Evolutionary conservation across 2,113 vertebrate genomes (phyloP), one percentile per base, ranked within the genome.

Genomic region (Petrocephalus zakoni): DNA sequence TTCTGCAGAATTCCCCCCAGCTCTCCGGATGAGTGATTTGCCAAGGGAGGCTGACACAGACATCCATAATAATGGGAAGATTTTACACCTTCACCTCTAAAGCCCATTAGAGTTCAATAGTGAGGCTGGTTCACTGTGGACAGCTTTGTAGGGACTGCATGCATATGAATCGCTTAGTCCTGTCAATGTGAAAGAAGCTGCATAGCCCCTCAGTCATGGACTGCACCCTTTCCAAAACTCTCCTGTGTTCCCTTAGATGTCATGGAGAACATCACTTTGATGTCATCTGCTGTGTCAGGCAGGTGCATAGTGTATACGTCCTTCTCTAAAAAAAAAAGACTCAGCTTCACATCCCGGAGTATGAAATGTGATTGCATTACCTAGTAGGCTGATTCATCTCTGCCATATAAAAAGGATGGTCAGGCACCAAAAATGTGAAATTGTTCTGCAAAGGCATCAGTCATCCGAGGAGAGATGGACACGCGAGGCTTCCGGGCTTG

Each of bases 31-130:
- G 13, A 53, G 68, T 21, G 25, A 52, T 49, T 86, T 19, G 0
- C 19, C 52, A 37, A 87, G 47, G 72, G 19, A 75, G 64, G 19
- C 37, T 52, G 88, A 78, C 88, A 61, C 10, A 64, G 87, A 61
- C 82, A 64, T 85, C 82, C 88, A 87, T 87, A 82, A 72, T 87
- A 91, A 91, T 87, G 61, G 78, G 0, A 37, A 58, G 85, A 88
- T 90, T 90, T 88, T 86, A 92, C 89, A 92, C 89, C 88, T 89
- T 75, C 86, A 87, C 72, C 82, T 37, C 89, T 72, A 78, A 90
- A 52, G 81, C 64, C 89, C 83, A 87, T 89, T 90, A 89, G 58
- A 75, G 78, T 86, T 78, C 56, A 87, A 89, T 56, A 53, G 46
- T 22, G 7, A 51, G 85, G 64, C 51, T 49, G 34, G 15, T 49